Conservation (phyloP, 2,888 invertebrate species). For the Tetragnatha montana region DNA sequence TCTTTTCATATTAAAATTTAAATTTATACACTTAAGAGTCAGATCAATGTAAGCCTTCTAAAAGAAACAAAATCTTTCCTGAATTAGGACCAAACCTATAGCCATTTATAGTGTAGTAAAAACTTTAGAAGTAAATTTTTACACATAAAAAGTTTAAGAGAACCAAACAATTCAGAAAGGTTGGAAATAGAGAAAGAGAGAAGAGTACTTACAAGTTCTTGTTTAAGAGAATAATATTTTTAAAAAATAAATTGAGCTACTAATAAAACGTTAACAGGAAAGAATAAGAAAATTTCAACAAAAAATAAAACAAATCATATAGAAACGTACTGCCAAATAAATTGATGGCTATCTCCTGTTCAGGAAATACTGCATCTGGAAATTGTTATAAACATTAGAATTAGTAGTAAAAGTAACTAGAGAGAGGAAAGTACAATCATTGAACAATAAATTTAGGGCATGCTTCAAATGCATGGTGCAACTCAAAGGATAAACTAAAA, state of each 20-base stretch:
- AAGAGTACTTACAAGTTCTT: not conserved
- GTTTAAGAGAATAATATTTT: not conserved
- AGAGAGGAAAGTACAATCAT: not conserved
- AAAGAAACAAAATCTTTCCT: too few species aligned
- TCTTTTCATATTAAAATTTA: too few species aligned
- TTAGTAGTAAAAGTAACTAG: conserved; percentile 27
- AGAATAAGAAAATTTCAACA: conserved; percentile 4
- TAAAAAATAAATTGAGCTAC: not conserved
- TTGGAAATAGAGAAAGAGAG: not conserved
- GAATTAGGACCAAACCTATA: too few species aligned
- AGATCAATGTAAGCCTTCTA: too few species aligned
- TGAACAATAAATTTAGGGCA: not conserved
- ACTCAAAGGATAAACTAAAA: not conserved
- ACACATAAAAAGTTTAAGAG: too few species aligned
- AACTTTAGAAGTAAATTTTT: too few species aligned
- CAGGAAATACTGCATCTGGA: conserved; percentile 71
- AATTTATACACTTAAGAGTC: too few species aligned
- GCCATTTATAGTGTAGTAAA: too few species aligned
- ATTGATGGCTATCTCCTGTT: conserved; percentile 74
- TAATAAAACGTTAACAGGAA: not conserved
- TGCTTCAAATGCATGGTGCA: not conserved
- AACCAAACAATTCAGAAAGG: not conserved
- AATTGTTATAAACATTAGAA: conserved; percentile 54
- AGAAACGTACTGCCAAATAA: conserved; percentile 76
- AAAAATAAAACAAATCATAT: conserved; percentile 39